Evolutionary conservation across 1,140 invertebrate genomes (phyloP).

Genomic region (Bilobella aurantiaca): DNA sequence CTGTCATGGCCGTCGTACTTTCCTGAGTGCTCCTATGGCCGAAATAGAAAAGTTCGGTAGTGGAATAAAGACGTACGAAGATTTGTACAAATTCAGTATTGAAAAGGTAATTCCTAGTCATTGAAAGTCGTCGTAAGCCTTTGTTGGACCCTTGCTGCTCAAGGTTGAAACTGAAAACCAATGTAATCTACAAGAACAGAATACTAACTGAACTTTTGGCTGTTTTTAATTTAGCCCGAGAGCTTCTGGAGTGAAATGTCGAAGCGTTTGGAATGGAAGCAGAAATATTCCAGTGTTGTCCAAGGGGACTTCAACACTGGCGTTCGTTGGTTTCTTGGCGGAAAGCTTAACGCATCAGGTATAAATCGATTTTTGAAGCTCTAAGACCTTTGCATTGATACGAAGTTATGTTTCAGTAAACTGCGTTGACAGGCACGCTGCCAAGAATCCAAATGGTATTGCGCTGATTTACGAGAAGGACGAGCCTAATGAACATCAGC

Average conservation of each 20-base stretch:
- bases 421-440: slow-evolving; percentile 46
- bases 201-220: no score
- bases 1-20: slow-evolving; percentile 12
- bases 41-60: slow-evolving; percentile 36
- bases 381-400: slow-evolving; percentile 5
- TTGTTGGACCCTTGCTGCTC: no score
- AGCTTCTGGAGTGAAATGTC: slow-evolving; percentile 45
- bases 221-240: slow-evolving; percentile 37
- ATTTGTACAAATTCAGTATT: slow-evolving; percentile 37
- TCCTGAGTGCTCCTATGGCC: slow-evolving; percentile 33
- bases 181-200: no score
- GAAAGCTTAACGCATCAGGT: slow-evolving; percentile 47
- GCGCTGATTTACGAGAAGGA: slow-evolving; percentile 50
- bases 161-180: no score
- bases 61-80: slow-evolving; percentile 34
- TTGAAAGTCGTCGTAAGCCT: neutral
- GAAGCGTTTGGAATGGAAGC: slow-evolving; percentile 41
- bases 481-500: slow-evolving; percentile 44
- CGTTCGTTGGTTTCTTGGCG: slow-evolving; percentile 40
- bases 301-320: slow-evolving; percentile 42
- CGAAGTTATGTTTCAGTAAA: slow-evolving; percentile 45
- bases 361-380: slow-evolving; percentile 19
- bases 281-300: slow-evolving; percentile 40
- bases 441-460: slow-evolving; percentile 39
- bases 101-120: slow-evolving; percentile 33